Percentiles rank a stretch among this genome's conserved stretches.
Evolutionary conservation across 2,797 vertebrate species (phyloP).

Genomic region (Lycodopsis pacificus): DNA sequence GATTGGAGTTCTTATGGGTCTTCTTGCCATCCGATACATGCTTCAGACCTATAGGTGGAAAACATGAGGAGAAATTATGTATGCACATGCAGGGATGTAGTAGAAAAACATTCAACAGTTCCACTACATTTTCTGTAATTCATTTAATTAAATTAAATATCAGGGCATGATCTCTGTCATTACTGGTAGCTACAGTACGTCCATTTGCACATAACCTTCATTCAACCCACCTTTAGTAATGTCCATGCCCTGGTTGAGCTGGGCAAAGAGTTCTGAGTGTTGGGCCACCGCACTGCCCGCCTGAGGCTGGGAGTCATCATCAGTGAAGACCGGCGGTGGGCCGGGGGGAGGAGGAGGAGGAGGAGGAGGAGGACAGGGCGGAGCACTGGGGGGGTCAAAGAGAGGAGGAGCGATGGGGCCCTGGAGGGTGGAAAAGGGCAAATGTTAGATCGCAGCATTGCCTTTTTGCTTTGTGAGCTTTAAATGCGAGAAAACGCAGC

Average conservation of each 20-base stretch:
- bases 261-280: slow-evolving; percentile 92
- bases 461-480: background rate
- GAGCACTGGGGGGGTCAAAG: slow-evolving; percentile 65
- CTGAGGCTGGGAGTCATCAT: slow-evolving; percentile 77
- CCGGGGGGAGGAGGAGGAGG: slow-evolving; percentile 89
- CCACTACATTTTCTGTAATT: background rate
- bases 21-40: slow-evolving; percentile 92
- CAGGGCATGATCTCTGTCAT: background rate
- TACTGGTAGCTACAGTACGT: background rate
- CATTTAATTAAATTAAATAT: background rate
- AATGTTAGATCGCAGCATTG: background rate
- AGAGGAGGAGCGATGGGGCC: slow-evolving; percentile 84
- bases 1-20: slow-evolving; percentile 93
- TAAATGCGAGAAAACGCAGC: slow-evolving; percentile 8
- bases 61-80: background rate
- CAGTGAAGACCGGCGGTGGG: slow-evolving; percentile 84
- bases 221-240: slow-evolving; percentile 92
- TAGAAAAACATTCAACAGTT: background rate
- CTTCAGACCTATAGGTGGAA: slow-evolving; percentile 86
- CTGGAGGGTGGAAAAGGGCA: slow-evolving; percentile 55
- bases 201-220: background rate
- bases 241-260: slow-evolving; percentile 96
- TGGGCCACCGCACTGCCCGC: slow-evolving; percentile 65
- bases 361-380: slow-evolving; percentile 71
- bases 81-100: background rate